These are phyloP conservation scores for Falcaria lacertinaria DNA, from an alignment of 2,888 invertebrate species.

Conservation along the genomic window DNA sequence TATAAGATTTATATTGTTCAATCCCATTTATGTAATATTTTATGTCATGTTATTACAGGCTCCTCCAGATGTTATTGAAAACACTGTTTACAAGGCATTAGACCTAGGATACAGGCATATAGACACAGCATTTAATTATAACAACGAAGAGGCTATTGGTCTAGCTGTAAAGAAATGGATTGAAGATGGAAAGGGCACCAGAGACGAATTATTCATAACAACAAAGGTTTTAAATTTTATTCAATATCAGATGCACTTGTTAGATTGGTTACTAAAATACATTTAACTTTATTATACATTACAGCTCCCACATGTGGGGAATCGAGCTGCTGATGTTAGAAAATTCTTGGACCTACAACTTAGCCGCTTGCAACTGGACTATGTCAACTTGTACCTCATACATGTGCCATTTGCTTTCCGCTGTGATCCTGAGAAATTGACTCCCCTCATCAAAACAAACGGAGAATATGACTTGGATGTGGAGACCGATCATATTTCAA, in stretches of 20 bases:
- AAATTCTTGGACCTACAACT: constrained; percentile 83
- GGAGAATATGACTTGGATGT: constrained; percentile 81
- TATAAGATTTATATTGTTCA: neutral
- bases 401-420: constrained; percentile 87
- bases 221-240: constrained; percentile 82
- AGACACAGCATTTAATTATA: constrained; percentile 89
- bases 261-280: neutral
- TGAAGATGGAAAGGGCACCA: constrained; percentile 78
- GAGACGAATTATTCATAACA: constrained; percentile 88
- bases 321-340: constrained; percentile 83
- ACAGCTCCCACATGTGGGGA: constrained; percentile 85
- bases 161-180: constrained; percentile 84
- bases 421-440: constrained; percentile 73
- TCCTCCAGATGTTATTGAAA: constrained; percentile 81
- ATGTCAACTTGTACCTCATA: constrained; percentile 88
- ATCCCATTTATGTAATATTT: neutral
- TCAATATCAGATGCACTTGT: neutral
- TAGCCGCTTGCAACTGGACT: constrained; percentile 81
- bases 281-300: constrained; percentile 24
- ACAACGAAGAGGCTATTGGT: constrained; percentile 88
- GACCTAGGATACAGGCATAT: constrained; percentile 87
- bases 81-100: constrained; percentile 82
- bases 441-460: constrained; percentile 77
- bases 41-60: constrained; percentile 57
- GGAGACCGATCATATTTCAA: constrained; percentile 81